Evolutionary conservation across 2,113 vertebrate genomes (phyloP).

Genomic region (Dasyornis broadbenti): DNA sequence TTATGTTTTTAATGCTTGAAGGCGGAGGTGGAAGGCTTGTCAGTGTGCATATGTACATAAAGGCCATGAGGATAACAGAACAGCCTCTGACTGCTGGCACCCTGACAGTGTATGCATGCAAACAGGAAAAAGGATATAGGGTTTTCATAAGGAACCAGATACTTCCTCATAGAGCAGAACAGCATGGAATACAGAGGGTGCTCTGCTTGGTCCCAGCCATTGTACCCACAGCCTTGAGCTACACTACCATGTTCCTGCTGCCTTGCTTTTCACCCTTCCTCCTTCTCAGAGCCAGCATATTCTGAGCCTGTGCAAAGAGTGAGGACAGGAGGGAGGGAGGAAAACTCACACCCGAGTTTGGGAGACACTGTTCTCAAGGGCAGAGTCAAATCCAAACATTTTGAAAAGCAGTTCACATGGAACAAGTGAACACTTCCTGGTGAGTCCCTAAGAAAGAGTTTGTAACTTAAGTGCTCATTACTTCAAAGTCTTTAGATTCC

Average conservation of each 20-base stretch:
- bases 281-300: not conserved
- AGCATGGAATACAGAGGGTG: not conserved
- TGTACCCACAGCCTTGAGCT: not conserved
- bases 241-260: not conserved
- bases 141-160: not conserved
- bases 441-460: not conserved
- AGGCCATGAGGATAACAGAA: not conserved
- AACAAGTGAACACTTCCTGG: not conserved
- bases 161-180: not conserved
- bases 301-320: not conserved
- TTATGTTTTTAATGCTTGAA: not conserved
- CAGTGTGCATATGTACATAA: not conserved
- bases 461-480: not conserved
- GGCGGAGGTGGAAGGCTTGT: not conserved
- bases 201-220: not conserved
- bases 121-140: not conserved
- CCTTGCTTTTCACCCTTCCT: not conserved
- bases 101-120: not conserved
- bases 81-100: not conserved
- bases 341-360: not conserved
- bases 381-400: conserved; percentile 2
- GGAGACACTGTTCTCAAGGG: not conserved
- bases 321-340: not conserved
- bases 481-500: not conserved
- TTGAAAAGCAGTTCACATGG: not conserved